Evolutionary conservation across 2,113 vertebrate species (phyloP).

Genomic region (Leuciscus idus): DNA sequence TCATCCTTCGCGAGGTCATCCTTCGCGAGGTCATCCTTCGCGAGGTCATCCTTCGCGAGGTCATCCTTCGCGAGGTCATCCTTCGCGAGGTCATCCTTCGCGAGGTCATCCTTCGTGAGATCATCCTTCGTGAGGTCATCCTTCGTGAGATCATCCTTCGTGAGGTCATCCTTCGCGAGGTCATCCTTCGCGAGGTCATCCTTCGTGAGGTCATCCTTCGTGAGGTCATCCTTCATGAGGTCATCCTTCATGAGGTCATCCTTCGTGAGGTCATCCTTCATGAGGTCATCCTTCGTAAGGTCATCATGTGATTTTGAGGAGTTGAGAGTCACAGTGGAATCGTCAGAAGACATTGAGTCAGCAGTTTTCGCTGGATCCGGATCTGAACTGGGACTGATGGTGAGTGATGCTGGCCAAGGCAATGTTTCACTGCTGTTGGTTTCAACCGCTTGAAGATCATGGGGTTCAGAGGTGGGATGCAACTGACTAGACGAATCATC

Average conservation of each 20-base stretch:
- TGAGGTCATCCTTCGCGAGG: neutral
- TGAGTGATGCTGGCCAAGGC: neutral
- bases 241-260: too few relatives aligned
- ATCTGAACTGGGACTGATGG: neutral
- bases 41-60: too few relatives aligned
- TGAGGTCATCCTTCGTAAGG: neutral
- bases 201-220: too few relatives aligned
- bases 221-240: too few relatives aligned
- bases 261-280: too few relatives aligned
- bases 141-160: neutral
- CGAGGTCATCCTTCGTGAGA: neutral
- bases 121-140: neutral
- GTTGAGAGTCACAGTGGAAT: neutral
- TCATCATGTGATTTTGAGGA: neutral
- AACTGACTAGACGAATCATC: neutral
- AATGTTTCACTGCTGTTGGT: neutral
- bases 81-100: neutral
- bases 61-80: too few relatives aligned
- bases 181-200: too few relatives aligned
- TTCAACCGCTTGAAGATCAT: neutral
- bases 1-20: too few relatives aligned
- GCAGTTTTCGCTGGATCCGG: neutral
- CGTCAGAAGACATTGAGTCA: conserved; percentile 35
- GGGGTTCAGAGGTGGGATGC: neutral
- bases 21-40: too few relatives aligned